Evolutionary conservation across 1,140 invertebrate genomes (phyloP).

Genomic region (Cylas formicarius): DNA sequence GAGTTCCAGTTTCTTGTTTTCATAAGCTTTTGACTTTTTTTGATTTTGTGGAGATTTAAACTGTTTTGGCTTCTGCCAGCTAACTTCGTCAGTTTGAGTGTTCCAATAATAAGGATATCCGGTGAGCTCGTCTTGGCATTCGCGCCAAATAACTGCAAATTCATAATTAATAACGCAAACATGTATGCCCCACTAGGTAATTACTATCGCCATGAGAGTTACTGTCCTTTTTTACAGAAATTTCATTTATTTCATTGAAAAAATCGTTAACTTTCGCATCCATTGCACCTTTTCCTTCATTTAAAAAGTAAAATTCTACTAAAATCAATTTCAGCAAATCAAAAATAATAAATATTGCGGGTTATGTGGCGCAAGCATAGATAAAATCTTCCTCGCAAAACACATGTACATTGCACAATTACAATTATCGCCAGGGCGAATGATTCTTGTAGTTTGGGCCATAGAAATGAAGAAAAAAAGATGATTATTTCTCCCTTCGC

Average conservation of each 20-base stretch:
- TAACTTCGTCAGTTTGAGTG: slow-evolving; percentile 60
- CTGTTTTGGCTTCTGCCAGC: slow-evolving; percentile 62
- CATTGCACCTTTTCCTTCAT: slow-evolving; percentile 30
- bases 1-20: slow-evolving; percentile 6
- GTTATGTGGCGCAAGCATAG: too few species aligned
- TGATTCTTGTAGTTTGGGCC: too few species aligned
- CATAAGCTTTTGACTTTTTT: not conserved
- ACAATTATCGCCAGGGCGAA: too few species aligned
- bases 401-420: too few species aligned
- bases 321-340: too few species aligned
- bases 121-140: slow-evolving; percentile 59
- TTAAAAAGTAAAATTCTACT: too few species aligned
- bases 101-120: slow-evolving; percentile 72
- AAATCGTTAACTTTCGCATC: slow-evolving; percentile 38
- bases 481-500: too few species aligned
- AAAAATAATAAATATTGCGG: too few species aligned
- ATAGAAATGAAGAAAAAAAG: too few species aligned
- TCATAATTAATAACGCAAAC: not conserved
- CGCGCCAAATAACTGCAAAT: slow-evolving; percentile 49
- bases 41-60: slow-evolving; percentile 27
- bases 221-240: slow-evolving; percentile 15
- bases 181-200: not conserved
- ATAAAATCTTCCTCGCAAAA: too few species aligned
- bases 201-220: slow-evolving; percentile 2
- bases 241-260: slow-evolving; percentile 41